Conservation (phyloP, 2,888 invertebrate species). For the Agonopterix subpropinquella region DNA sequence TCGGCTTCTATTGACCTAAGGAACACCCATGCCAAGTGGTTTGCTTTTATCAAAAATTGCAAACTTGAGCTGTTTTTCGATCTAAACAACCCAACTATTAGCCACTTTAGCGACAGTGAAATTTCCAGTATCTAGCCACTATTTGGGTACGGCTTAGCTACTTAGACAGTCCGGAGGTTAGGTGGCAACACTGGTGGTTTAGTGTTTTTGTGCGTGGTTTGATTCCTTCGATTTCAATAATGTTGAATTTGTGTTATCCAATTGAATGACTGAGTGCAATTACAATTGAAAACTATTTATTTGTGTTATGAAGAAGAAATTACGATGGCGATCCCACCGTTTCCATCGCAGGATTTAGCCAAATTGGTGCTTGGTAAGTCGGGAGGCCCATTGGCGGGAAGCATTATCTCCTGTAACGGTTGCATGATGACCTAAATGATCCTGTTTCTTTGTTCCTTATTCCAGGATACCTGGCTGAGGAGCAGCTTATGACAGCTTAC, state of each 20-base stretch:
- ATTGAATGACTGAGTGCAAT: neutral
- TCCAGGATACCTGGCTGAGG: constrained; percentile 65
- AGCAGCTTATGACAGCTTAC: constrained; percentile 68
- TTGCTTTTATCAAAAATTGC: too few species aligned
- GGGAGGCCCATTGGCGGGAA: constrained; percentile 58
- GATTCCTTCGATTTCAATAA: neutral
- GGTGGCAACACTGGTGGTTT: too few species aligned
- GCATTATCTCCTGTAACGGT: constrained; percentile 23
- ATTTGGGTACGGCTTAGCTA: too few species aligned
- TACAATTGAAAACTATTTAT: too few species aligned
- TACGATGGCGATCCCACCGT: constrained; percentile 56
- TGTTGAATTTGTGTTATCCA: too few species aligned
- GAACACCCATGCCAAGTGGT: too few species aligned
- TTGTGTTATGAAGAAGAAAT: neutral
- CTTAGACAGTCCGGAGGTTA: too few species aligned
- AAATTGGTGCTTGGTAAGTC: constrained; percentile 64
- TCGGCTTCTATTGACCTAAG: too few species aligned
- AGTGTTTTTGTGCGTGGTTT: constrained; percentile 6
- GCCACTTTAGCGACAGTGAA: too few species aligned
- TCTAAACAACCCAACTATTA: too few species aligned
- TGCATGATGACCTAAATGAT: neutral
- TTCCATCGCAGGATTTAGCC: constrained; percentile 63
- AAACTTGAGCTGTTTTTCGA: too few species aligned
- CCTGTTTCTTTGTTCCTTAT: constrained; percentile 11
- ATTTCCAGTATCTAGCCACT: too few species aligned